phyloP scores from a whole-genome alignment of 2,797 vertebrate species.

The Poecilia velifera region DNA sequence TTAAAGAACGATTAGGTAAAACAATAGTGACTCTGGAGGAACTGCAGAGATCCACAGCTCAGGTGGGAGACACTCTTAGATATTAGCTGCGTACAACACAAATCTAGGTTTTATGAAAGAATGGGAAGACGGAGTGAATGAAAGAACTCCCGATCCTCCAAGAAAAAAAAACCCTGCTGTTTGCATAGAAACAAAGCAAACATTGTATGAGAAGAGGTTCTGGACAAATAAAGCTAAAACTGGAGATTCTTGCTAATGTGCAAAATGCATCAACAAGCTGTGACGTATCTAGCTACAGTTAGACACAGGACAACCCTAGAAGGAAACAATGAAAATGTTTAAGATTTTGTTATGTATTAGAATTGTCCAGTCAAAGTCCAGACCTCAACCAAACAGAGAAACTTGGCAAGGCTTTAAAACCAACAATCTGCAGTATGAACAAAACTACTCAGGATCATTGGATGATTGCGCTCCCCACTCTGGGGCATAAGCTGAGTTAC shows the following conservation, averaged over 20 bases:
- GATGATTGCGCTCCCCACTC: slow-evolving; percentile 38
- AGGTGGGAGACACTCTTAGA: not conserved
- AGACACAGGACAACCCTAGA: no score
- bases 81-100: not conserved
- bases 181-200: not conserved
- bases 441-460: slow-evolving; percentile 4
- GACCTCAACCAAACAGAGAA: not conserved
- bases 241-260: not conserved
- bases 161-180: no score
- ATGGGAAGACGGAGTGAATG: not conserved
- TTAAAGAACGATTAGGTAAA: not conserved
- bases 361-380: not conserved
- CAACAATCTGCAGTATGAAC: not conserved
- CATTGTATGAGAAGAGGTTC: not conserved
- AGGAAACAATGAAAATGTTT: not conserved
- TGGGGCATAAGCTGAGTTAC: slow-evolving; percentile 46
- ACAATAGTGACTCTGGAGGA: not conserved
- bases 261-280: not conserved
- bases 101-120: not conserved
- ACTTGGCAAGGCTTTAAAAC: not conserved
- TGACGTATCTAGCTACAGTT: not conserved
- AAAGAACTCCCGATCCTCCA: not conserved
- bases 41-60: not conserved
- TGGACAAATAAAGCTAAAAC: not conserved
- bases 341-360: not conserved